Base-by-base conservation (phyloP, 2,797 vertebrate genomes). In the Salarias fasciatus region DNA sequence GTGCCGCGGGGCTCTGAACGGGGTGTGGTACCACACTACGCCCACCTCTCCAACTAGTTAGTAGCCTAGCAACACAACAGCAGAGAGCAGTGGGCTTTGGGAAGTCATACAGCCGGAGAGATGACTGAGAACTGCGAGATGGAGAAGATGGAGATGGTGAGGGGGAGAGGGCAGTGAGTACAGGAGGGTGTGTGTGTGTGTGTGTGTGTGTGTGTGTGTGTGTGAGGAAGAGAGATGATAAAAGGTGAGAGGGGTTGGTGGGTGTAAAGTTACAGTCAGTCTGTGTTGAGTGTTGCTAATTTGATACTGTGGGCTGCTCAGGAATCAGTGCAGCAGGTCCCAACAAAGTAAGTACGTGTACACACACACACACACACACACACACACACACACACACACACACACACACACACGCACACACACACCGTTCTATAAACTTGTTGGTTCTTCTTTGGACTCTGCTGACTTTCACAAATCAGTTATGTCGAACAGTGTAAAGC, bases 11-110 rank as follows among this genome's bases (percentile, higher is more conserved):
- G 66, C 59, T 67, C 37, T 63, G 65, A 41, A 69, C 72, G 72
- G 79, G 78, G 86, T 86, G 83, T 86, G 83, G 80, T 78, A 65
- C 71, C 74, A 72, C 60, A 43, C 72, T 60, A 77, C 70, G 0
- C 82, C 84, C 82, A 84, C 84, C 80, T 72, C 63, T 80, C 70
- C 65, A 88, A 83, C 85, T 80, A 79, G 63, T 85, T 80, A 72
- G 86, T 88, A 85, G 56, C 88, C 85, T 85, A 88, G 87, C 88
- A 89, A 89, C 87, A 80, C 82, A 85, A 83, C 71, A 75, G 72
- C 73, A 57, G 75, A 64, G 64, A 77, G 63, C 84, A 79, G 84
- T 79, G 82, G 82, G 75, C 76, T 44, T n/a, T 31, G 35, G 59
- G 70, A 77, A 84, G 75, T 86, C 75, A 47, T 63, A 75, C 63